Conservation (phyloP, 2,888 invertebrate species). For the Tubiluchus corallicola region DNA sequence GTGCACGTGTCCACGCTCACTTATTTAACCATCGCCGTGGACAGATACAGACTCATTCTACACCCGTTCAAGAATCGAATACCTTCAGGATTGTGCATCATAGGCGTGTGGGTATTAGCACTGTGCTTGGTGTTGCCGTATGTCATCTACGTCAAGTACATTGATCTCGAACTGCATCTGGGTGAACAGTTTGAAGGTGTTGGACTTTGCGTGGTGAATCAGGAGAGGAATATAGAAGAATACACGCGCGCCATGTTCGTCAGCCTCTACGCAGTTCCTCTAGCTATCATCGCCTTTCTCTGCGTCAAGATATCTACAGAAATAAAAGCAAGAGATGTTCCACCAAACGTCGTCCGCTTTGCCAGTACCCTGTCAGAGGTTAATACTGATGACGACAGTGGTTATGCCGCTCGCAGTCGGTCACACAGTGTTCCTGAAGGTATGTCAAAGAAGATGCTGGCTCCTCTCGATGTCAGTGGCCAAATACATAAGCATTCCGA, state of each 20-base stretch:
- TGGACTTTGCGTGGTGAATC: conserved; percentile 24
- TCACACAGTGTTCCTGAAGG: no score
- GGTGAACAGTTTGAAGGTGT: conserved; percentile 19
- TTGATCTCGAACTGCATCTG: conserved; percentile 42
- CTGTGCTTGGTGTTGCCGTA: conserved; percentile 50
- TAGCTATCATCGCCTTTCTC: conserved; percentile 41
- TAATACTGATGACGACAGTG: no score
- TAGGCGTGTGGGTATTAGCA: conserved; percentile 50
- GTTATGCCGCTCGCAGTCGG: no score
- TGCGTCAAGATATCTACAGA: conserved; percentile 45
- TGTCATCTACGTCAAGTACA: conserved; percentile 49
- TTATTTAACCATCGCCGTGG: conserved; percentile 45
- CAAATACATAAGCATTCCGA: no score
- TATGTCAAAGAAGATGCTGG: no score
- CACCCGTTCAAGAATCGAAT: conserved; percentile 42
- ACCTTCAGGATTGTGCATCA: conserved; percentile 45
- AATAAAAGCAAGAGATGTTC: conserved; percentile 27
- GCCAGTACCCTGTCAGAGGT: no score
- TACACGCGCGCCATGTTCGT: conserved; percentile 27
- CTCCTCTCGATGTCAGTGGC: no score
- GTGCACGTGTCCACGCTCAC: conserved; percentile 49
- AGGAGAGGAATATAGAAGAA: conserved; percentile 21
- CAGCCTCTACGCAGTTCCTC: conserved; percentile 36
- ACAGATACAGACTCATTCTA: conserved; percentile 43
- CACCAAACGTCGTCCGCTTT: no score